These are phyloP conservation scores for Brachystomella parvula DNA, from an alignment of 1,140 invertebrate species.

Conservation along the genomic window DNA sequence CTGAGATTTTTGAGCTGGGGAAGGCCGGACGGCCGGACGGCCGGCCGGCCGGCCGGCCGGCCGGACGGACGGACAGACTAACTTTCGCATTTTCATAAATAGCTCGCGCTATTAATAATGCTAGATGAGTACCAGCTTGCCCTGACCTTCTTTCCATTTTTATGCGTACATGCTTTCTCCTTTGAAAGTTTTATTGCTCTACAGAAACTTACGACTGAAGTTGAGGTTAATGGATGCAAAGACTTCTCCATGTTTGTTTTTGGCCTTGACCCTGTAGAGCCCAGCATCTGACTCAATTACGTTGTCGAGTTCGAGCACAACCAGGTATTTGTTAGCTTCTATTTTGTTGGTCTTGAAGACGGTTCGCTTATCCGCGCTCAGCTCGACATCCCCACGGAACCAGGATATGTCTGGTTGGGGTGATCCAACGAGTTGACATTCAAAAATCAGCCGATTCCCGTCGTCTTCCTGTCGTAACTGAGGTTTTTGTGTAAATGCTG, in stretches of 20 bases:
- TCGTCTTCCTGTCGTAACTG: slow-evolving; percentile 90
- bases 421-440: slow-evolving; percentile 78
- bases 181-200: background rate
- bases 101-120: too few species aligned
- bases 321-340: slow-evolving; percentile 75
- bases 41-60: too few species aligned
- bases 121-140: too few species aligned
- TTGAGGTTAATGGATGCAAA: slow-evolving; percentile 96
- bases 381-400: slow-evolving; percentile 76
- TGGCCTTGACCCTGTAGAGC: slow-evolving; percentile 94
- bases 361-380: slow-evolving; percentile 72
- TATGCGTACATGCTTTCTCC: too few species aligned
- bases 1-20: too few species aligned
- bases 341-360: slow-evolving; percentile 75
- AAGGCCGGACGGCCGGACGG: too few species aligned
- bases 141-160: too few species aligned
- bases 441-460: slow-evolving; percentile 88
- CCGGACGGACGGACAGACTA: too few species aligned
- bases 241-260: slow-evolving; percentile 95
- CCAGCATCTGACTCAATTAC: slow-evolving; percentile 93
- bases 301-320: slow-evolving; percentile 86
- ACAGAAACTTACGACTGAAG: slow-evolving; percentile 85
- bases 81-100: too few species aligned
- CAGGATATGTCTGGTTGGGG: slow-evolving; percentile 86
- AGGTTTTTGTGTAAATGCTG: slow-evolving; percentile 94